Evolutionary conservation across 2,888 invertebrate species (phyloP).

Genomic region (Rapana venosa): DNA sequence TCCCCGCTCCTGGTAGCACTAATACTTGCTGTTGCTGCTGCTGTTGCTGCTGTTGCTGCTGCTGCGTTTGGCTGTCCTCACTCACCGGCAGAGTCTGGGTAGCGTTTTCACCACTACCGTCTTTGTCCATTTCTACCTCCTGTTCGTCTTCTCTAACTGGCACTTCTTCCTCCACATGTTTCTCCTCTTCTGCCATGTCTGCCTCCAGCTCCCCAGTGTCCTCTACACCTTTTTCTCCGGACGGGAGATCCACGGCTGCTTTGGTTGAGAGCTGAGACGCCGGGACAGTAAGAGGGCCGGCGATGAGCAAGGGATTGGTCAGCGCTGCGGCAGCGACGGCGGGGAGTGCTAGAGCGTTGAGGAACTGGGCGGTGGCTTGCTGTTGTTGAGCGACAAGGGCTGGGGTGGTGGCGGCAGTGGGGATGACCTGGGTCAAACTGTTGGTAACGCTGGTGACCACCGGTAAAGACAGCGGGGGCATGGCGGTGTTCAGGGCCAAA

Average conservation of each 20-base stretch:
- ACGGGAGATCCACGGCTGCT: not conserved
- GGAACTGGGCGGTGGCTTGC: slow-evolving; percentile 40
- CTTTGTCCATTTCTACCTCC: not conserved
- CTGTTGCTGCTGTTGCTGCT: slow-evolving; percentile 29
- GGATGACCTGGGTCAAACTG: slow-evolving; percentile 73
- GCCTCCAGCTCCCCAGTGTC: not conserved
- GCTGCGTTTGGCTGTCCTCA: slow-evolving; percentile 36
- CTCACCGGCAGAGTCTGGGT: slow-evolving; percentile 26
- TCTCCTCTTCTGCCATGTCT: not conserved
- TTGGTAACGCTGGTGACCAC: slow-evolving; percentile 73
- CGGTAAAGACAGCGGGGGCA: slow-evolving; percentile 72
- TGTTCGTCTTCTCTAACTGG: not conserved
- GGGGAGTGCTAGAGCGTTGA: slow-evolving; percentile 40
- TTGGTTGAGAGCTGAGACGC: slow-evolving; percentile 15
- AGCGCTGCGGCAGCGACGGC: slow-evolving; percentile 47
- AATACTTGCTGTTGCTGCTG: slow-evolving; percentile 43
- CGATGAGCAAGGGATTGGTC: slow-evolving; percentile 44
- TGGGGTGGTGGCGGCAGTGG: slow-evolving; percentile 60
- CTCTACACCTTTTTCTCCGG: slow-evolving; percentile 7
- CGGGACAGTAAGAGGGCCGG: not conserved
- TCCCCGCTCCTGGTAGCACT: slow-evolving; percentile 23
- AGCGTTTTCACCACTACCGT: not conserved
- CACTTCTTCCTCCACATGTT: not conserved
- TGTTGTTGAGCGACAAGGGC: slow-evolving; percentile 38
- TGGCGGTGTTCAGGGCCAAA: slow-evolving; percentile 62